Base-by-base conservation (phyloP, 2,888 invertebrate species). In the Adineta ricciae region DNA sequence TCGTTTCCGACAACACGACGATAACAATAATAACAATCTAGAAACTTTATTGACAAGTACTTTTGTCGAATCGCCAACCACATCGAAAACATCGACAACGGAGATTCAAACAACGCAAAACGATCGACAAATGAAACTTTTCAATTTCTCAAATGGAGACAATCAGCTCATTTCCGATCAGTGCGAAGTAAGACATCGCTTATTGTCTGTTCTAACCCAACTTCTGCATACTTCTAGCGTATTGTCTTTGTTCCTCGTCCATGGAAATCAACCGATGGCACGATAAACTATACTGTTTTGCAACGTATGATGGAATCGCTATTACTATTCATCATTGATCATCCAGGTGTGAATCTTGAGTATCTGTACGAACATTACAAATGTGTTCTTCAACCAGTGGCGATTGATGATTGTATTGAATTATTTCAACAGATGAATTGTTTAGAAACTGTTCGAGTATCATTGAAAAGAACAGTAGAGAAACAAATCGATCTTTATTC, bases 391-490 rank as follows among this genome's bases (percentile, higher is more conserved):
- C 64, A 64, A 64, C 64, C 64, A 36, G 64, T 64, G 16, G 64
- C 64, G 16, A 64, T 64, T 1, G 27, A 64, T 36, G 64, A 64
- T 64, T 64, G 64, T 32, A 64, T 64, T 64, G 64, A 64, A 64
- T 64, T 64, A 64, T 64, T 64, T 64, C 64, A 64, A 64, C 64
- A 64, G 32, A 64, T 64, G 64, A 64, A 64, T 64, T 64, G 64
- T 36, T 64, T 64, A 64, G 64, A 64, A 64, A 64, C 64, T 19
- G 64, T 32, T 64, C 64, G 32, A 36, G 64, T 64, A 64, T 27
- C 64, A 64, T 64, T 64, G 19, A 64, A 27, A 36, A 32, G 19
- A 64, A 64, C 64, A 8, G 32, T 32, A 32, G 64, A 64, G 32
- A 64, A 64, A 64, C 64, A 64, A 64, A 64, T 64, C 3, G 32